Conservation (phyloP, 2,888 invertebrate species). For the Pollenia griseotomentosa region DNA sequence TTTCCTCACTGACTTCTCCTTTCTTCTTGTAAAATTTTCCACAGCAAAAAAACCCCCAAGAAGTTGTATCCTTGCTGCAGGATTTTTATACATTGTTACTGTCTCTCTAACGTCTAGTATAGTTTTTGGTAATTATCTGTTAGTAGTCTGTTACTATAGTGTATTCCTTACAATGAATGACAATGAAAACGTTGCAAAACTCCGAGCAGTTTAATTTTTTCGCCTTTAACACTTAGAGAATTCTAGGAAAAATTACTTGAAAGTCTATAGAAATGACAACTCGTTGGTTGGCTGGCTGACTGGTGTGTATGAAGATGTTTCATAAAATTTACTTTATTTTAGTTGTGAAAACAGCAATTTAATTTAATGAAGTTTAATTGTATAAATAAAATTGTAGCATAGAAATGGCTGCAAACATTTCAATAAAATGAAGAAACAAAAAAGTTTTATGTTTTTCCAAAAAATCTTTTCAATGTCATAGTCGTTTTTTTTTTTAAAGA, state of each 20-base stretch:
- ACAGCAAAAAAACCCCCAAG: not conserved
- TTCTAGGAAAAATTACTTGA: constrained; percentile 26
- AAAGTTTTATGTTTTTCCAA: constrained; percentile 20
- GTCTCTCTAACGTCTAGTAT: constrained; percentile 58
- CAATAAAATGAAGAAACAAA: not conserved
- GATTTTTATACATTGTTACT: constrained; percentile 44
- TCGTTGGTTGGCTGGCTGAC: constrained; percentile 14
- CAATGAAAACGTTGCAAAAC: constrained; percentile 56
- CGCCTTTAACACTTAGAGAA: constrained; percentile 22
- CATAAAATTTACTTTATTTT: constrained; percentile 64
- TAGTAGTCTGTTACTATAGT: constrained; percentile 24
- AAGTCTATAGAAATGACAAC: not conserved
- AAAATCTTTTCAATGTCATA: constrained; percentile 55
- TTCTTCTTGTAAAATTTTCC: not conserved
- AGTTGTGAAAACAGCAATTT: constrained; percentile 69
- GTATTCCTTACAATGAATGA: constrained; percentile 29
- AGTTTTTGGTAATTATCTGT: constrained; percentile 65
- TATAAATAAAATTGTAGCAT: constrained; percentile 59
- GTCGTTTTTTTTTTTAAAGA: not conserved
- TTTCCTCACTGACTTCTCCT: not conserved
- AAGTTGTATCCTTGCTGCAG: constrained; percentile 37
- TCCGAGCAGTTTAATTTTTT: constrained; percentile 39
- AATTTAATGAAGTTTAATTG: constrained; percentile 73
- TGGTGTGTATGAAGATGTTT: constrained; percentile 51
- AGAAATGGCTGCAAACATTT: constrained; percentile 29